phyloP scores from a whole-genome alignment of 30 jellyfish, hydroid and myxozoan genomes.

The Cassiopea andromeda region DNA sequence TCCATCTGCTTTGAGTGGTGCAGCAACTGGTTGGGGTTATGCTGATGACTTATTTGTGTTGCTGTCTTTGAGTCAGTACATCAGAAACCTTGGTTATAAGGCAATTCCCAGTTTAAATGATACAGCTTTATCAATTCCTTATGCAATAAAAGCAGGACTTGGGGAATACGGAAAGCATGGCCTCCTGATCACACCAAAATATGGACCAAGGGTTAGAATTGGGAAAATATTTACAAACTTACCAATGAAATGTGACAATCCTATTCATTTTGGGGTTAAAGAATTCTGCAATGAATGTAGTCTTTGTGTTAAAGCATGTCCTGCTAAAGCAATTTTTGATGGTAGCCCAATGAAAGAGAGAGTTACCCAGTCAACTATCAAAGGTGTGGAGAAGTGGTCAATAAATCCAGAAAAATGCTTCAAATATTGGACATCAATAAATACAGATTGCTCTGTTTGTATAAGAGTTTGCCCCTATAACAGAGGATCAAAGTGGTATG shows the following conservation, averaged over 20 bases:
- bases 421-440: slow-evolving; percentile 63
- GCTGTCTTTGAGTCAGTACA: slow-evolving; percentile 57
- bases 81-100: slow-evolving; percentile 56
- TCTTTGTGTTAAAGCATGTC: slow-evolving; percentile 67
- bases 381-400: slow-evolving; percentile 69
- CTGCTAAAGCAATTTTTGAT: slow-evolving; percentile 74
- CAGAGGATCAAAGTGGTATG: slow-evolving; percentile 60
- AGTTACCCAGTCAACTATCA: slow-evolving; percentile 61
- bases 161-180: slow-evolving; percentile 72
- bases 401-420: slow-evolving; percentile 69
- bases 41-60: slow-evolving; percentile 57
- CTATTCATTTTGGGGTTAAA: slow-evolving; percentile 62
- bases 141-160: slow-evolving; percentile 71
- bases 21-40: slow-evolving; percentile 71
- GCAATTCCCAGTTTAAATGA: slow-evolving; percentile 71
- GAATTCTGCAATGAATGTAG: slow-evolving; percentile 50
- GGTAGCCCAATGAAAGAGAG: slow-evolving; percentile 43
- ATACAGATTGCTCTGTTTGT: slow-evolving; percentile 70
- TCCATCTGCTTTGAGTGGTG: slow-evolving; percentile 73
- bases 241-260: slow-evolving; percentile 57
- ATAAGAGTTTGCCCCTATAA: slow-evolving; percentile 66
- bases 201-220: slow-evolving; percentile 68
- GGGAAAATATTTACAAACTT: slow-evolving; percentile 63
- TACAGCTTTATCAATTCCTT: slow-evolving; percentile 63
- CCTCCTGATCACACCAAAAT: slow-evolving; percentile 53